Conservation (phyloP, 2,113 vertebrate genomes). For the Oreocharis arfaki region DNA sequence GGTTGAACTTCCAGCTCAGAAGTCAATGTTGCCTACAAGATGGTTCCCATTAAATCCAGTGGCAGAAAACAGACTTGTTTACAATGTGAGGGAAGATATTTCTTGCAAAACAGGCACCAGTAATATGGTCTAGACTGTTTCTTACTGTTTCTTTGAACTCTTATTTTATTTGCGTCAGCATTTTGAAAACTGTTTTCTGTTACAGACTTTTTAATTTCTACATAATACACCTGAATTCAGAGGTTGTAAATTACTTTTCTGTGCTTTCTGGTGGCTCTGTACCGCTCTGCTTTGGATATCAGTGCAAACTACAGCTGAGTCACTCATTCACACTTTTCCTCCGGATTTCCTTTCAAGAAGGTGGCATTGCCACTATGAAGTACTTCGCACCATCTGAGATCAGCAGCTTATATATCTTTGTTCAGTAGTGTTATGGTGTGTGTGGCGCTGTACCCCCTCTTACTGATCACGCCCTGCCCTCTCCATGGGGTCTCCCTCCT, state of each 20-base stretch:
- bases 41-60: background rate
- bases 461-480: no score
- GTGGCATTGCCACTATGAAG: accelerated
- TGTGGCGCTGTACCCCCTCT: no score
- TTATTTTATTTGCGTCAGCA: background rate
- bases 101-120: background rate
- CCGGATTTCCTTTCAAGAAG: background rate
- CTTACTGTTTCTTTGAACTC: background rate
- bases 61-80: background rate
- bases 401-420: background rate
- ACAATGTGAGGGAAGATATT: background rate
- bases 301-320: background rate
- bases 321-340: background rate
- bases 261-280: background rate
- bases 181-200: background rate
- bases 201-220: background rate
- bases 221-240: background rate
- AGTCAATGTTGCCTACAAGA: accelerated
- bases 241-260: background rate
- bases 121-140: background rate
- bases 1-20: background rate
- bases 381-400: background rate
- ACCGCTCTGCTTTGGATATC: background rate
- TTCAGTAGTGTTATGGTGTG: background rate
- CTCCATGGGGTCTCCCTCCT: no score